Evolutionary conservation across 2,797 vertebrate genomes (phyloP).

Genomic region (Myotis vivesi): DNA sequence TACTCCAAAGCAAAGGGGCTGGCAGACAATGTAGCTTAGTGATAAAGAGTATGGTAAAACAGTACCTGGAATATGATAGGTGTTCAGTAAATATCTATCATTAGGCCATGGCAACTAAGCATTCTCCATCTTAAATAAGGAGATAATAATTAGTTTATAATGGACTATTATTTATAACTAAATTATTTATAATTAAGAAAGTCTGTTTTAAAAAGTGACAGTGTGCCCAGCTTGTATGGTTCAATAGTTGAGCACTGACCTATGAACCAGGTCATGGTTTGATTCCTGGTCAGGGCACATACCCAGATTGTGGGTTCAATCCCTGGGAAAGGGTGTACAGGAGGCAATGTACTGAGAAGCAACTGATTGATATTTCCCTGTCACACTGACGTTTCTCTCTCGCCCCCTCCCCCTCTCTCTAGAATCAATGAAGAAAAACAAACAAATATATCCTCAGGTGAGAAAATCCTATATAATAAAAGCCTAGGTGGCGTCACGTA

Average conservation of each 20-base stretch:
- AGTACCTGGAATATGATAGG: background rate
- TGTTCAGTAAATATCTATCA: background rate
- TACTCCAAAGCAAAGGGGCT: background rate
- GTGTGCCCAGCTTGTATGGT: too few species aligned
- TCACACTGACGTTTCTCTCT: background rate
- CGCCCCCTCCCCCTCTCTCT: background rate
- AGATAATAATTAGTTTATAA: background rate
- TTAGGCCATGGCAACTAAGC: background rate
- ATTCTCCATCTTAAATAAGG: background rate
- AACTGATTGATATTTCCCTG: background rate
- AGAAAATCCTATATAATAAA: too few species aligned
- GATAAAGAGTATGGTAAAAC: background rate
- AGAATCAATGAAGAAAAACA: too few species aligned
- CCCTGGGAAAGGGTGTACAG: background rate
- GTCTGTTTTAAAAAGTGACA: background rate
- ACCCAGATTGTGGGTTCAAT: background rate
- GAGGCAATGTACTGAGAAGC: background rate
- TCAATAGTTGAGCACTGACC: too few species aligned
- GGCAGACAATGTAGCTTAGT: background rate
- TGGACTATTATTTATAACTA: background rate
- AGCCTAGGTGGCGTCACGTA: too few species aligned
- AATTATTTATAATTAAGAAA: background rate
- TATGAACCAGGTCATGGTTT: background rate
- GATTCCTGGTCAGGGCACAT: background rate
- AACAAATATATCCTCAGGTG: too few species aligned